These are phyloP conservation scores for Conus ventricosus DNA, from an alignment of 1,140 invertebrate genomes.

Conservation along the genomic window DNA sequence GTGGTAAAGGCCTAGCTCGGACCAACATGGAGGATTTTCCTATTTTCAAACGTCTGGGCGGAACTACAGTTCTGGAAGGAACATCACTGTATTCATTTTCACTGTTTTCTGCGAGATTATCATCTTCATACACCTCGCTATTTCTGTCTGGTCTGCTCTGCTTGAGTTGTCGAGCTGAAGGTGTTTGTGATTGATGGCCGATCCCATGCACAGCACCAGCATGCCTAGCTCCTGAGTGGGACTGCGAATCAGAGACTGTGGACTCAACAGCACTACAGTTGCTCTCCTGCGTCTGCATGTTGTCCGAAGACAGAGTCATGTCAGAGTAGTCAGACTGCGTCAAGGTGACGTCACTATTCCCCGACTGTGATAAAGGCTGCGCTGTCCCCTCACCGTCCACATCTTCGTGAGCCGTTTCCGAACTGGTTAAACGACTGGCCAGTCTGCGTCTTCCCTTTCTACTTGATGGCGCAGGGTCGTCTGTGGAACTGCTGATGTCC, in stretches of 20 bases:
- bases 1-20: background rate
- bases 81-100: background rate
- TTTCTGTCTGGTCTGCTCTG: background rate
- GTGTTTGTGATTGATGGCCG: background rate
- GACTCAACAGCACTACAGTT: background rate
- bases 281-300: background rate
- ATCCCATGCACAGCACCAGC: background rate
- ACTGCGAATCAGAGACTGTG: background rate
- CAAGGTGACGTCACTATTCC: background rate
- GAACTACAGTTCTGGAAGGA: too few relatives aligned
- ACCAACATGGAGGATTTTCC: conserved; percentile 1
- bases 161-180: background rate
- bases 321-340: background rate
- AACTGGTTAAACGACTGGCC: background rate
- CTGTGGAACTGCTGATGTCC: background rate
- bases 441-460: background rate
- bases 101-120: background rate
- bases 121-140: background rate
- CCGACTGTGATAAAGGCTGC: too few relatives aligned
- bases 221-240: background rate
- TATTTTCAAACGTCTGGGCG: background rate
- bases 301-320: background rate
- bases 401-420: background rate
- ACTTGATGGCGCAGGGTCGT: background rate
- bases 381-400: too few relatives aligned